These are phyloP conservation scores for Halictus quadricinctus DNA, from an alignment of 2,888 invertebrate species.

Conservation along the genomic window DNA sequence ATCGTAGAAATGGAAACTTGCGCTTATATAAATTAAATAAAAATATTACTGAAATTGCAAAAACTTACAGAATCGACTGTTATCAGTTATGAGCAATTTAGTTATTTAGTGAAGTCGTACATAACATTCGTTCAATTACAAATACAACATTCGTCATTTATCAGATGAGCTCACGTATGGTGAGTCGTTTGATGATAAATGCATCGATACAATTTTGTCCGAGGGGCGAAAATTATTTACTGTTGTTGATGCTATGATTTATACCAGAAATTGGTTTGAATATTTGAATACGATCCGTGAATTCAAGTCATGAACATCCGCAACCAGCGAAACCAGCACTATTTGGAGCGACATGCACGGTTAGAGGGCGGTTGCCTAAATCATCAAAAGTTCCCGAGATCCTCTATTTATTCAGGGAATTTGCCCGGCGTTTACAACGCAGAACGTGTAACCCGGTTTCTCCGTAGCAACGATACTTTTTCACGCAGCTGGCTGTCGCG, in stretches of 20 bases:
- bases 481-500: background rate
- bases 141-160: too few relatives aligned
- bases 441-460: background rate
- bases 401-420: constrained; percentile 4
- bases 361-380: background rate
- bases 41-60: too few relatives aligned
- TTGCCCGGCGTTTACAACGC: background rate
- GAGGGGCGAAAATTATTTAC: background rate
- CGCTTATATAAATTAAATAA: too few relatives aligned
- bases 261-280: background rate
- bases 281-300: background rate
- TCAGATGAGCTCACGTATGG: too few relatives aligned
- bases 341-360: background rate
- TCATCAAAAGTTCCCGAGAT: background rate
- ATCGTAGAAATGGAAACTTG: too few relatives aligned
- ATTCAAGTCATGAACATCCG: background rate
- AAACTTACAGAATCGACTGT: too few relatives aligned
- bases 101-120: too few relatives aligned
- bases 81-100: too few relatives aligned
- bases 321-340: background rate
- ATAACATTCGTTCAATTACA: too few relatives aligned
- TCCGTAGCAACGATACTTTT: constrained; percentile 15
- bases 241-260: too few relatives aligned
- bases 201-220: background rate
- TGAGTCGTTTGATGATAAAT: background rate